phyloP scores from a whole-genome alignment of 2,113 vertebrate genomes.

The Ancistrus triradiatus region DNA sequence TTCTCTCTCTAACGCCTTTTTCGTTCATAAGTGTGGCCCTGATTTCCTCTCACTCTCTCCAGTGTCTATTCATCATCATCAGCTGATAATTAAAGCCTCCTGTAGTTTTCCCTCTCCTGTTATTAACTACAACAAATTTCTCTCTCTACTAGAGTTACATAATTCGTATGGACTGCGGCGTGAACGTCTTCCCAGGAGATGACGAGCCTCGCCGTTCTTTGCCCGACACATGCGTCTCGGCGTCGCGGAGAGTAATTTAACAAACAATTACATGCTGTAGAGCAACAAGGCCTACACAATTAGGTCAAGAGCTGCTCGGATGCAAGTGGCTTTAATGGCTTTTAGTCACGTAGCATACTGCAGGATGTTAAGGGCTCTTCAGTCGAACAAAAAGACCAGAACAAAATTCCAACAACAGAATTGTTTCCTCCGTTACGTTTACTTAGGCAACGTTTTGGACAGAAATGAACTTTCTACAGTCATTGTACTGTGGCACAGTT shows the following conservation, averaged over 20 bases:
- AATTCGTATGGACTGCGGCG: constrained; percentile 10
- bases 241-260: constrained; percentile 48
- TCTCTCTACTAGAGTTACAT: constrained; percentile 24
- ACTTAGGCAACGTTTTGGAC: no score
- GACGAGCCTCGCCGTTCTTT: constrained; percentile 47
- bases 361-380: constrained; percentile 13
- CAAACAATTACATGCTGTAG: constrained; percentile 47
- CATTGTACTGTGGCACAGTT: no score
- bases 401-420: neutral
- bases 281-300: constrained; percentile 24
- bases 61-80: constrained; percentile 63
- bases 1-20: neutral
- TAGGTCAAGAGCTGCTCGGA: constrained; percentile 48
- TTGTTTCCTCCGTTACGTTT: no score
- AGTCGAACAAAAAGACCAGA: neutral
- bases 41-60: constrained; percentile 36
- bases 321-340: constrained; percentile 7
- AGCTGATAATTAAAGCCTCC: constrained; percentile 64
- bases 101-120: constrained; percentile 20
- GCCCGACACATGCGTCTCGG: constrained; percentile 40
- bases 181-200: constrained; percentile 47
- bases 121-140: constrained; percentile 26
- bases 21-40: constrained; percentile 30
- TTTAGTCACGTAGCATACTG: constrained; percentile 12
- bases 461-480: no score